phyloP scores from a whole-genome alignment of 2,797 vertebrate genomes.

The Malurus leucopterus region DNA sequence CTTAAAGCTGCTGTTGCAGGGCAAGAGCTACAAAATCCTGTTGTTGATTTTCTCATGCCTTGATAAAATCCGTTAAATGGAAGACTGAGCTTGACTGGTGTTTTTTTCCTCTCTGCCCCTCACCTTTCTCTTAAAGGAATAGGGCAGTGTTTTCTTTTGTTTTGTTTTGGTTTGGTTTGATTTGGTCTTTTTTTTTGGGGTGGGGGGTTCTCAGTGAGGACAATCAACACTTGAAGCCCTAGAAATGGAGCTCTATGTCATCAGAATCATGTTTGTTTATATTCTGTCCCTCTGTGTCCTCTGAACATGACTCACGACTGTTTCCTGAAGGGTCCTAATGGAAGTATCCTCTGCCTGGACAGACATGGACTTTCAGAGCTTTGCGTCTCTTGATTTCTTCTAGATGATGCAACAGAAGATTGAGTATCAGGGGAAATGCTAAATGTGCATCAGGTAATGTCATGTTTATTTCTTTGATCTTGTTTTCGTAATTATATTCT shows the following conservation, averaged over 20 bases:
- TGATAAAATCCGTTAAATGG: not conserved
- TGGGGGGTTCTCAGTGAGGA: rapidly evolving
- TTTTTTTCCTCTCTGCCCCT: not conserved
- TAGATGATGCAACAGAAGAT: not conserved
- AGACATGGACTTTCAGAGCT: not conserved
- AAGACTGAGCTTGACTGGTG: not conserved
- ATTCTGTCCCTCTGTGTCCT: not conserved
- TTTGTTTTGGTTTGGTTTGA: not conserved
- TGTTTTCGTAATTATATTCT: not conserved
- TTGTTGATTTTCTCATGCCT: not conserved
- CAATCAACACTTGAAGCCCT: not conserved
- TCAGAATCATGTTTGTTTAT: not conserved
- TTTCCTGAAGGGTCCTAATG: too few relatives aligned
- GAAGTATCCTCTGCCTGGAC: not conserved
- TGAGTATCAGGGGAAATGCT: not conserved
- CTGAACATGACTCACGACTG: not conserved
- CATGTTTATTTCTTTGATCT: not conserved
- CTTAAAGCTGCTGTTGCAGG: not conserved
- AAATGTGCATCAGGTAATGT: not conserved
- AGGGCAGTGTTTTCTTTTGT: rapidly evolving
- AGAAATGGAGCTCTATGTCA: not conserved
- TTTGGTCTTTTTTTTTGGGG: too few relatives aligned
- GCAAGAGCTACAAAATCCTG: not conserved
- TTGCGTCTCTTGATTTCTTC: not conserved
- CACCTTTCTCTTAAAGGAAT: not conserved